phyloP scores from a whole-genome alignment of 2,113 vertebrate species.

The Amia ocellicauda region DNA sequence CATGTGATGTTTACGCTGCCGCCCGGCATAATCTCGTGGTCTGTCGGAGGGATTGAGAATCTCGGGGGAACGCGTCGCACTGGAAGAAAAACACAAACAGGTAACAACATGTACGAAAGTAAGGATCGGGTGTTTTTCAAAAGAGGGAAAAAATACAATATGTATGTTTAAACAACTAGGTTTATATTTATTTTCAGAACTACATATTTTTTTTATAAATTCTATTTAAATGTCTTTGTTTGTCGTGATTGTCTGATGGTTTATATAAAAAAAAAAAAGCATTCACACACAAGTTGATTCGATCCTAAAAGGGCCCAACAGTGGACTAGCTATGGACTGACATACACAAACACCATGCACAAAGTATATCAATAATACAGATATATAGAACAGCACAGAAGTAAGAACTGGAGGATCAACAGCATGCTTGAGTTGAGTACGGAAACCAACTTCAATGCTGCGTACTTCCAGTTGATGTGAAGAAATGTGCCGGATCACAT shows the following conservation, averaged over 20 bases:
- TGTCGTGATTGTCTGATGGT: not conserved
- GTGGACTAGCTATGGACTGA: slow-evolving; percentile 65
- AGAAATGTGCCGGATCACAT: slow-evolving; percentile 72
- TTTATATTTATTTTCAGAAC: too few relatives aligned
- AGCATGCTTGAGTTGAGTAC: slow-evolving; percentile 74
- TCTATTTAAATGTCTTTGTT: not conserved
- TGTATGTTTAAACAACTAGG: too few relatives aligned
- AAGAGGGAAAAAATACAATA: slow-evolving; percentile 26
- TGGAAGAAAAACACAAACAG: slow-evolving; percentile 72
- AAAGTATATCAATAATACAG: slow-evolving; percentile 53
- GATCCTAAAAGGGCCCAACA: slow-evolving; percentile 58
- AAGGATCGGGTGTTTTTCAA: slow-evolving; percentile 23
- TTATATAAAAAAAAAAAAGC: slow-evolving; percentile 47
- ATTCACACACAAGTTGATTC: slow-evolving; percentile 63
- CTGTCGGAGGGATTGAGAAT: slow-evolving; percentile 97
- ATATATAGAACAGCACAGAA: slow-evolving; percentile 61
- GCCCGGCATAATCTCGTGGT: slow-evolving; percentile 98
- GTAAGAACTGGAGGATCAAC: slow-evolving; percentile 67
- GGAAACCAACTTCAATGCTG: slow-evolving; percentile 71
- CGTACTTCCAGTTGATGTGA: slow-evolving; percentile 82
- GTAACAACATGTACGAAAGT: slow-evolving; percentile 61
- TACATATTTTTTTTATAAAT: too few relatives aligned
- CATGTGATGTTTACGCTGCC: slow-evolving; percentile 98
- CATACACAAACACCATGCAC: slow-evolving; percentile 81
- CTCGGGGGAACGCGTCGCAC: slow-evolving; percentile 94